Evolutionary conservation across 2,888 invertebrate genomes (phyloP).

Genomic region (Halictus quadricinctus): DNA sequence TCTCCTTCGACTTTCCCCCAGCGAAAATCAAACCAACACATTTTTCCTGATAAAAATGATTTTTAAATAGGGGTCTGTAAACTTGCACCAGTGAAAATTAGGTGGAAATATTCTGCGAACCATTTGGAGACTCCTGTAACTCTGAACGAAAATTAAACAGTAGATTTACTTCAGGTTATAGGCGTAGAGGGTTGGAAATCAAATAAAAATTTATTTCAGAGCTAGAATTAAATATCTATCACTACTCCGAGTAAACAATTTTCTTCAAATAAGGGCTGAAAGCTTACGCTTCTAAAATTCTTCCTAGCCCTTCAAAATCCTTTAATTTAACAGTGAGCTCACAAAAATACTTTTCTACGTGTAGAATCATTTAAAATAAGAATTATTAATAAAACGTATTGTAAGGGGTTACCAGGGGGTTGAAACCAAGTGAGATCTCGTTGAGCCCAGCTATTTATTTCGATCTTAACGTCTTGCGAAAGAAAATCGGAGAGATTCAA

Average conservation of each 20-base stretch:
- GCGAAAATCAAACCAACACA: not conserved
- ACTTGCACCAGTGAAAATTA: not conserved
- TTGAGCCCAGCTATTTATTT: not conserved
- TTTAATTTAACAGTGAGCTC: not conserved
- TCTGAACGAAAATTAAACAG: too few species aligned
- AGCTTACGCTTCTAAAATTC: too few species aligned
- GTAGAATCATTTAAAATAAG: not conserved
- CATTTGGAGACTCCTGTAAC: too few species aligned
- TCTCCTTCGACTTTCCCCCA: not conserved
- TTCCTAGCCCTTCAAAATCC: not conserved
- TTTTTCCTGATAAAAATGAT: not conserved
- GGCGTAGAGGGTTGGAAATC: too few species aligned
- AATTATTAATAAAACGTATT: not conserved
- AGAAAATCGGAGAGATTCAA: not conserved
- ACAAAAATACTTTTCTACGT: too few species aligned
- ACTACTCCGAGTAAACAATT: too few species aligned
- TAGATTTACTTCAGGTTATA: too few species aligned
- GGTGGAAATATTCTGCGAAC: too few species aligned
- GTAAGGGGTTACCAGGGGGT: not conserved
- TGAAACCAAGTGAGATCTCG: not conserved
- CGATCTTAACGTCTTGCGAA: not conserved
- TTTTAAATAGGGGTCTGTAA: not conserved
- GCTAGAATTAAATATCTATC: too few species aligned
- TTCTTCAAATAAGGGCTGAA: too few species aligned
- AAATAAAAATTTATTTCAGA: too few species aligned